Evolutionary conservation across 2,113 vertebrate species (phyloP).

Genomic region (Xiphophorus maculatus): DNA sequence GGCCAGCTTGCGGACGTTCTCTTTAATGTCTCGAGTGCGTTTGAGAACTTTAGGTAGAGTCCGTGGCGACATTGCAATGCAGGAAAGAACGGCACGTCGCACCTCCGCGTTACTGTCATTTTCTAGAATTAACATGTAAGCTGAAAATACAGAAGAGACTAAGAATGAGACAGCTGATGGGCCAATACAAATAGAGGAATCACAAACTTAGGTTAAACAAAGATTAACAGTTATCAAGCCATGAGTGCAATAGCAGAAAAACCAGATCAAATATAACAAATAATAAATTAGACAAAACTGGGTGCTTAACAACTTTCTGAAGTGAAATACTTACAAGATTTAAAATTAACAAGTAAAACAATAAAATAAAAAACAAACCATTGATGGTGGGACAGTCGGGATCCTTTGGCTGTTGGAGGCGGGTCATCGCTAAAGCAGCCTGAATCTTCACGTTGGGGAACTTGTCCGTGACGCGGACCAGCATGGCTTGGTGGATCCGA

Average conservation of each 20-base stretch:
- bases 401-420: slow-evolving; percentile 92
- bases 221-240: background rate
- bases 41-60: slow-evolving; percentile 89
- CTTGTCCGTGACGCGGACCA: slow-evolving; percentile 91
- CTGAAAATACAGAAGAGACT: slow-evolving; percentile 72
- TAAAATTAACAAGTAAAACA: too few relatives aligned
- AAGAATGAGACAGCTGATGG: background rate
- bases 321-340: background rate
- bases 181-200: background rate
- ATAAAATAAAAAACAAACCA: slow-evolving; percentile 69
- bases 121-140: slow-evolving; percentile 88
- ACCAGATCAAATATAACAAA: background rate
- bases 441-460: slow-evolving; percentile 95
- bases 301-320: background rate
- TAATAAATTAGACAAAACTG: background rate
- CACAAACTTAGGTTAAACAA: background rate
- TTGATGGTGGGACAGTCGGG: slow-evolving; percentile 88
- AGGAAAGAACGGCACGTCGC: slow-evolving; percentile 91
- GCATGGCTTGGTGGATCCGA: slow-evolving; percentile 91
- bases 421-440: slow-evolving; percentile 91
- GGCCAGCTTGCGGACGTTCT: slow-evolving; percentile 89
- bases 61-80: slow-evolving; percentile 87
- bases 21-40: slow-evolving; percentile 91
- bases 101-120: slow-evolving; percentile 93
- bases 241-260: background rate